Percentiles rank a stretch among this genome's conserved stretches.
Evolutionary conservation across 2,797 vertebrate species (phyloP).

Genomic region (Pangasius djambal): DNA sequence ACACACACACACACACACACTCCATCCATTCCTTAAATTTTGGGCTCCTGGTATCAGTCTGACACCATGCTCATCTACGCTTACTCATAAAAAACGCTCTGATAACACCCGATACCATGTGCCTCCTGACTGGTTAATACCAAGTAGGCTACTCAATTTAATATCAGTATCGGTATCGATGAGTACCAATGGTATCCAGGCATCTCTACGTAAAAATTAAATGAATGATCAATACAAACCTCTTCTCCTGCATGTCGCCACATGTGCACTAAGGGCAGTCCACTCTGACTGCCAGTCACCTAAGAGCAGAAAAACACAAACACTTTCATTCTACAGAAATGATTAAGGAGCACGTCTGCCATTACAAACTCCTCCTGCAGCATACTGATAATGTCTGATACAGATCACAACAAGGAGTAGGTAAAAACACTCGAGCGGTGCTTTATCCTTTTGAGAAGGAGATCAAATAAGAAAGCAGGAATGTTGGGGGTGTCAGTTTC

Average conservation of each 20-base stretch:
- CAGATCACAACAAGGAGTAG: neutral
- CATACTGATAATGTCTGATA: neutral
- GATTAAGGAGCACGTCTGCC: neutral
- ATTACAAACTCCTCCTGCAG: neutral
- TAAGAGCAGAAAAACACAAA: conserved; percentile 52
- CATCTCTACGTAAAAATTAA: neutral
- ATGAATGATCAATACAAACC: conserved; percentile 62
- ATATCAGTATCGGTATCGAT: too few species aligned
- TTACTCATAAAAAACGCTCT: neutral
- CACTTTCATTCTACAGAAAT: neutral
- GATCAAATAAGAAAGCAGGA: neutral
- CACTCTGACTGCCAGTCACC: conserved; percentile 81
- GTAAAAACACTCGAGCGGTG: neutral
- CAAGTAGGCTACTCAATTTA: neutral
- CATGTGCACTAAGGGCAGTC: conserved; percentile 83
- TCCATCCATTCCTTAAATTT: neutral
- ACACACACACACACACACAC: too few species aligned
- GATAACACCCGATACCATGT: neutral
- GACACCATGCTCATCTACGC: neutral
- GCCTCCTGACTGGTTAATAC: neutral
- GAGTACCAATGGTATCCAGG: neutral
- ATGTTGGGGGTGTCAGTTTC: neutral
- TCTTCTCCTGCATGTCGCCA: conserved; percentile 82
- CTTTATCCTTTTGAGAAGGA: neutral
- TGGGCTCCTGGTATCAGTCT: neutral